Evolutionary conservation across 2,113 vertebrate species (phyloP), one percentile per base, ranked within the genome.

Genomic region (Eulemur macaco): DNA sequence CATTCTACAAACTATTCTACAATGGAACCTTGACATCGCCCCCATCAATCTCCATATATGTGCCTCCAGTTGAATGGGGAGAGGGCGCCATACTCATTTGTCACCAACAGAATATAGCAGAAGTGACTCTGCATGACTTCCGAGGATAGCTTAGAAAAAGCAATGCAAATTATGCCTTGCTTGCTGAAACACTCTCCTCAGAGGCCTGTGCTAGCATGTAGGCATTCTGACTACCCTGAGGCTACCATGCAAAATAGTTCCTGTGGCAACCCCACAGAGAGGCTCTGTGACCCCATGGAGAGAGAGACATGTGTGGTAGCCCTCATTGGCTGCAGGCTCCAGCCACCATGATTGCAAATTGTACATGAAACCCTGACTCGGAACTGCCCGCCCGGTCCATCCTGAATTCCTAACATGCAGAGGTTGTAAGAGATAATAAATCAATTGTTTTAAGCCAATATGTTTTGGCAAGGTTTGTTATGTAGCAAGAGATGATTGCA

Each of bases 341-440:
- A 21, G 45, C 9, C 25, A 56, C 27, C 0, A 1, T 2, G 42
- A 63, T 11, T 60, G 47, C 12, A 85, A 85, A 13, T 5, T 54
- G 6, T 9, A 10, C 18, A 20, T 0, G 2, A 63, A 12, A 78
- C 8, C 31, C 54, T 18, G 7, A 42, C 68, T 2, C 13, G 6
- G 56, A 80, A 23, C 45, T 17, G 0, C 11, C 3, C 64, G 5
- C 2, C 8, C 3, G 27, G 17, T 37, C 1, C 37, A 6, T 23
- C 20, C 18, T 76, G n/a, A 76, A 52, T 66, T 96, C 13, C 54
- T 58, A 77, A 39, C 27, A 77, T 1, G 50, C 6, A 66, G 63
- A 85, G 76, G 11, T 23, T 45, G 0, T 66, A 78, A 60, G 11
- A 12, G 25, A 9, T 39, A 58, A 77, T 42, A 74, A 34, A 71